A percentile compares a stretch with the other conserved stretches of the same genome.
Evolutionary conservation across 2,888 invertebrate species (phyloP).

Genomic region (Epiperipatus broadwayi): DNA sequence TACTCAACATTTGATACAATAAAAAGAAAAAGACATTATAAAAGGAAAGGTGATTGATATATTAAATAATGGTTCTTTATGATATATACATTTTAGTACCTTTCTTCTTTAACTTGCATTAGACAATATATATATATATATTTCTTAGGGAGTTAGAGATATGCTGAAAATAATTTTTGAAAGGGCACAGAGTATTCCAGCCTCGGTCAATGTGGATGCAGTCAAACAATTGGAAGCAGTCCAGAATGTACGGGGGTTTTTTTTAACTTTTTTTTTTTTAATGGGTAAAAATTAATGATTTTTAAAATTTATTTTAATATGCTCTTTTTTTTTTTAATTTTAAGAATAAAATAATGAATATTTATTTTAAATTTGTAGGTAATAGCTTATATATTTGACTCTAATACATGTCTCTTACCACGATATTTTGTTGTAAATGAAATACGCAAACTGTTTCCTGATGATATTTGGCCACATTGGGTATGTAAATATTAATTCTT

Average conservation of each 20-base stretch:
- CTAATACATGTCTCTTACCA: slow-evolving; percentile 73
- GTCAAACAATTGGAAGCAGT: slow-evolving; percentile 61
- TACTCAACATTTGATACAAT: too few relatives aligned
- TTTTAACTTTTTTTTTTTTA: neutral
- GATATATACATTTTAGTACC: too few relatives aligned
- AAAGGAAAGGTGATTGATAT: too few relatives aligned
- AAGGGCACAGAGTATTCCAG: slow-evolving; percentile 61
- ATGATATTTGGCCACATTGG: slow-evolving; percentile 77
- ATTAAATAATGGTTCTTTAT: too few relatives aligned
- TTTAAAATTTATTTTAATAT: neutral
- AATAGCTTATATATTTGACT: slow-evolving; percentile 70
- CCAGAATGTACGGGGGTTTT: slow-evolving; percentile 38
- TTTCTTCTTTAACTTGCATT: too few relatives aligned
- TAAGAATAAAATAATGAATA: neutral
- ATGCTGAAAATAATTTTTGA: slow-evolving; percentile 41
- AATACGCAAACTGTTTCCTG: slow-evolving; percentile 67
- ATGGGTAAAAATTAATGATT: slow-evolving; percentile 3
- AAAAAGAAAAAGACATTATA: too few relatives aligned
- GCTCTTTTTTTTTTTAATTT: slow-evolving; percentile 1
- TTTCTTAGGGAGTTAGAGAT: slow-evolving; percentile 29
- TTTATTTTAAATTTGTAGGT: slow-evolving; percentile 31
- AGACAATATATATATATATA: too few relatives aligned
- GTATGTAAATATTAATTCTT: too few relatives aligned
- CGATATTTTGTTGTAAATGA: slow-evolving; percentile 90
- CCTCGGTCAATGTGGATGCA: slow-evolving; percentile 53